Percentiles rank a stretch among this genome's conserved stretches.
These are phyloP conservation scores for Rhinogobius similis DNA, from an alignment of 2,113 vertebrate species.

Conservation along the genomic window DNA sequence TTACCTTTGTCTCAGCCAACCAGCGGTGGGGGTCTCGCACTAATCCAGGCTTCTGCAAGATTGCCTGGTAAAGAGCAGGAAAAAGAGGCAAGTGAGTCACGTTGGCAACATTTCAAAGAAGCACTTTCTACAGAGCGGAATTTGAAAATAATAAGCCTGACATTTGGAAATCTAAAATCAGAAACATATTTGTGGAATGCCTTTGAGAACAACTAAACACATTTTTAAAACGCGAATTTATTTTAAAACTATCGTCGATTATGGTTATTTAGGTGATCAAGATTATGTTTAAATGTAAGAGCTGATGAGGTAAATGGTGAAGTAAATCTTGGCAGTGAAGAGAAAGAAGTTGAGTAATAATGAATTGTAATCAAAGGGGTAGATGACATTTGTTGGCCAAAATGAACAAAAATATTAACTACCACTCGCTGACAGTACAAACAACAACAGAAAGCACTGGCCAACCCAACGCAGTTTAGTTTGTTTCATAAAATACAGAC, in stretches of 20 bases:
- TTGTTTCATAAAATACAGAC: background rate
- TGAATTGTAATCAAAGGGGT: background rate
- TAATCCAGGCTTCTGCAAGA: conserved; percentile 80
- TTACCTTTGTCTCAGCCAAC: conserved; percentile 95
- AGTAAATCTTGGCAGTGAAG: background rate
- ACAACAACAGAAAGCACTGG: background rate
- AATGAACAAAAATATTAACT: no score
- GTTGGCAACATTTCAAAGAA: background rate
- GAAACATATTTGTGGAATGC: background rate
- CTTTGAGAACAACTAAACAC: background rate
- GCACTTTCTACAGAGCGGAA: background rate
- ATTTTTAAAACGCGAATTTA: no score
- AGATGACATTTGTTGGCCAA: background rate
- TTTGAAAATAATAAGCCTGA: background rate
- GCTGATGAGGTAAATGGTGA: background rate
- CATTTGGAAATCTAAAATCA: background rate
- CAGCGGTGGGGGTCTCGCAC: conserved; percentile 87
- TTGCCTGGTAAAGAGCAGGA: conserved; percentile 75
- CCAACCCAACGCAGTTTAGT: background rate
- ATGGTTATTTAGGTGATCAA: background rate
- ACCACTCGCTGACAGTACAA: no score
- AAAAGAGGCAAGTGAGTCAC: conserved; percentile 21
- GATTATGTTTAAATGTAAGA: background rate
- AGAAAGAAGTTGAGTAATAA: background rate
- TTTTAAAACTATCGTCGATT: no score